These are phyloP conservation scores for Noturus placidus DNA, from an alignment of 2,113 vertebrate genomes.

Conservation along the genomic window DNA sequence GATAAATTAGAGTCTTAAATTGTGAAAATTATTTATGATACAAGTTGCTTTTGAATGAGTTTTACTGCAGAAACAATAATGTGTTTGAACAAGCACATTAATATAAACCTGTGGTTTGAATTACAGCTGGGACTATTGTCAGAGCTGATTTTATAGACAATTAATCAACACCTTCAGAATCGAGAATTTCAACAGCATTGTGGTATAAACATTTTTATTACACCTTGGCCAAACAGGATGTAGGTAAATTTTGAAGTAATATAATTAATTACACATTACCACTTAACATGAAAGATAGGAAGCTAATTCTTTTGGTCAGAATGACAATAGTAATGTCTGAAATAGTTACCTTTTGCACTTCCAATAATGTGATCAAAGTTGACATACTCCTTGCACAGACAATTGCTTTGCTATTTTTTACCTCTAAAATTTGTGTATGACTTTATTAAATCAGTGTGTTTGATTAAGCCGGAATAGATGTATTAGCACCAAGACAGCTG, in stretches of 20 bases:
- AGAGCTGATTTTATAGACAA: slow-evolving; percentile 4
- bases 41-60: neutral
- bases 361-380: neutral
- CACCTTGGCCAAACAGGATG: neutral
- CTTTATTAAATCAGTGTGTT: neutral
- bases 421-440: neutral
- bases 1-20: neutral
- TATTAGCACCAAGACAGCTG: neutral
- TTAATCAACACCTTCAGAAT: slow-evolving; percentile 5
- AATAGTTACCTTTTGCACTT: neutral
- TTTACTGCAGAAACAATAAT: neutral
- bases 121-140: neutral
- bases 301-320: neutral
- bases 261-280: slow-evolving; percentile 7
- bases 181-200: too few species aligned
- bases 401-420: neutral
- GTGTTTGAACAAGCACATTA: neutral
- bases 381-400: neutral
- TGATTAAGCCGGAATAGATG: neutral
- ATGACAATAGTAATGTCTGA: neutral
- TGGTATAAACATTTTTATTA: neutral
- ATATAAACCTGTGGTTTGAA: neutral
- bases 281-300: neutral
- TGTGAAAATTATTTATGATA: neutral
- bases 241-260: neutral